A percentile compares a stretch with the other conserved stretches of the same genome.
Evolutionary conservation across 2,797 vertebrate species (phyloP).

Genomic region (Nasua narica): DNA sequence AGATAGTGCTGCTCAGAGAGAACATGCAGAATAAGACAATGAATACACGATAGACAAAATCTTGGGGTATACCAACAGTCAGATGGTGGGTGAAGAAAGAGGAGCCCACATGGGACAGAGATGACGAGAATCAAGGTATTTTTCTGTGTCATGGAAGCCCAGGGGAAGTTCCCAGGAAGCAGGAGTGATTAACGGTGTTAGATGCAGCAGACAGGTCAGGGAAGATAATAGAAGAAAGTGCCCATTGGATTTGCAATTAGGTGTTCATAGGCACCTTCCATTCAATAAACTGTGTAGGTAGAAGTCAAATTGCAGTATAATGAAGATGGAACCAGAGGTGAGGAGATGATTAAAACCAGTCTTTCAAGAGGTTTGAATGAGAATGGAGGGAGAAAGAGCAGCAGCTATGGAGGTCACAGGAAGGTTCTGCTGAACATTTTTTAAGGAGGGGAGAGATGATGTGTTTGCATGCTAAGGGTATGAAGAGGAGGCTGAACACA

Average conservation of each 20-base stretch:
- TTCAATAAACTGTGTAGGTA: background rate
- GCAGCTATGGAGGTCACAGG: background rate
- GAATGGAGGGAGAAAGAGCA: background rate
- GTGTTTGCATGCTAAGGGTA: background rate
- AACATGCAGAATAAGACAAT: background rate
- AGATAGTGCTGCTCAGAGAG: background rate
- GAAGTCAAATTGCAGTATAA: background rate
- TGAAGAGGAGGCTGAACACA: background rate
- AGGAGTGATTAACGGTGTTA: background rate
- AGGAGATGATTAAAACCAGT: background rate
- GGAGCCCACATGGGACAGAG: background rate
- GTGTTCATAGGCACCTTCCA: background rate
- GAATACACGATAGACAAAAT: background rate
- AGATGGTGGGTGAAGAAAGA: background rate
- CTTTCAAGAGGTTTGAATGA: conserved; percentile 1
- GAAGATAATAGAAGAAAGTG: conserved; percentile 27
- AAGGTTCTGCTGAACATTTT: background rate
- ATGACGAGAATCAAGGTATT: background rate
- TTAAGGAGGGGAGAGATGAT: background rate
- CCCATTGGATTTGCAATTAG: background rate
- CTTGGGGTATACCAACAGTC: background rate
- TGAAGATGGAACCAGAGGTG: background rate
- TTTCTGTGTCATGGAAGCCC: background rate
- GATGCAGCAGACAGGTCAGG: conserved; percentile 17
- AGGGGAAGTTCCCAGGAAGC: background rate